Conservation (phyloP, 2,113 vertebrate genomes). For the Ciconia stormi region DNA sequence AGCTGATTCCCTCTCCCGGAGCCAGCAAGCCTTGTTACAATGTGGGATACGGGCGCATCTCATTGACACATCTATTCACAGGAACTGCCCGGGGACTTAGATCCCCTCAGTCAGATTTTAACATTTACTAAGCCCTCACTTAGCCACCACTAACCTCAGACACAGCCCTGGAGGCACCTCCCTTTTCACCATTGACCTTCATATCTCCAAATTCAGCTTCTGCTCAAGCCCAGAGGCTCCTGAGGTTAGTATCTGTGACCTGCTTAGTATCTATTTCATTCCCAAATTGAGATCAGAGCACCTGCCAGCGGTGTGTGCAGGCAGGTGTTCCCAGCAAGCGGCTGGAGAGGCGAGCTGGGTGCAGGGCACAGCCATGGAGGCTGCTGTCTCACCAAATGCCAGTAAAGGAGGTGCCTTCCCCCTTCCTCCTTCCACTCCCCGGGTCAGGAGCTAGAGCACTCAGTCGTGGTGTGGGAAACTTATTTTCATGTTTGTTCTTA, state of each 20-base stretch:
- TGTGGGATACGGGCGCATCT: fast-evolving
- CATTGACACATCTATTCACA: too few relatives aligned
- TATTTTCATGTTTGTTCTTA: background rate
- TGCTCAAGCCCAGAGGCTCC: background rate
- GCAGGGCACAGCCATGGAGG: background rate
- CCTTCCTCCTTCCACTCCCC: background rate
- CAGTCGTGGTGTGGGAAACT: background rate
- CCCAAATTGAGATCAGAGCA: background rate
- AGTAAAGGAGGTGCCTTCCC: background rate
- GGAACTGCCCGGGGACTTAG: background rate
- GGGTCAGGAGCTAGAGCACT: background rate
- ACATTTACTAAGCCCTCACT: background rate
- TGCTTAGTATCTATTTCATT: background rate
- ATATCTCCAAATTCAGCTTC: background rate
- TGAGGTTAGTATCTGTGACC: background rate
- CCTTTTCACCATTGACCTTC: background rate
- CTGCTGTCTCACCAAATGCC: background rate
- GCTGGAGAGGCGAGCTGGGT: background rate
- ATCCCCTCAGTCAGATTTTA: background rate
- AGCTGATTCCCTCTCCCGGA: background rate
- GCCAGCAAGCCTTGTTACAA: background rate
- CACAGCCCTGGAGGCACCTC: background rate
- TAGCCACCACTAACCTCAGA: background rate
- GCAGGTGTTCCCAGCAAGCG: background rate
- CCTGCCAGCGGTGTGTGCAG: background rate